Evolutionary conservation across 2,888 invertebrate genomes (phyloP), one percentile per base, ranked within the genome.

Genomic region (Anoncus sp.): DNA sequence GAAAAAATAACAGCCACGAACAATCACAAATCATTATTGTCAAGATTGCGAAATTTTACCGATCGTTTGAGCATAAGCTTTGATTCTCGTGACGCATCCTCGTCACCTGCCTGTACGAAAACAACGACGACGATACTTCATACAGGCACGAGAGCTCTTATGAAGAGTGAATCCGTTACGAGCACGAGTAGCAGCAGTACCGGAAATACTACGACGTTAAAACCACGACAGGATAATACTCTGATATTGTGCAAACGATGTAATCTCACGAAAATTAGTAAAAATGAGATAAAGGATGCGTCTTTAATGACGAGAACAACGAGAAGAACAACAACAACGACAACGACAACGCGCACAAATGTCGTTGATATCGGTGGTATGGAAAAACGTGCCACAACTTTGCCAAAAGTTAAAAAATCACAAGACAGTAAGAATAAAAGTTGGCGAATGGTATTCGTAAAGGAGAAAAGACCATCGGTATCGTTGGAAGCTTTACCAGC

Each of bases 21-120:
- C 67, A 89, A 90, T 82, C 91, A 92, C 82, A 91, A 90, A 71
- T 92, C 93, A 0, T 85, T 94, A 73, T 88, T 93, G 43, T 91
- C 93, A 14, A 91, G 93, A 20, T 88, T 93, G 72, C 91, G 92
- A 40, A 92, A 93, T 66, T 92, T 93, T 75, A 93, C 93, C 3
- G 93, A 93, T 84, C 90, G 93, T 20, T 87, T 93, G 77, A 92
- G 92, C 75, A 90, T 92, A 73, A 92, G 92, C 49, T 90, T 92
- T 77, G 92, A 92, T 66, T 88, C 89, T 31, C 4, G 7, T 4
- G 31, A 31, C 4, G 7, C 31, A 6, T 86, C n/a, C n/a, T n/a
- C n/a, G n/a, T n/a, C n/a, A n/a, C n/a, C n/a, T n/a, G n/a, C n/a
- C n/a, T n/a, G n/a, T n/a, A n/a, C 87, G 2, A 66, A 81, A n/a